These are phyloP conservation scores for Drosophila repleta DNA, from an alignment of 1,140 invertebrate genomes.

Conservation along the genomic window DNA sequence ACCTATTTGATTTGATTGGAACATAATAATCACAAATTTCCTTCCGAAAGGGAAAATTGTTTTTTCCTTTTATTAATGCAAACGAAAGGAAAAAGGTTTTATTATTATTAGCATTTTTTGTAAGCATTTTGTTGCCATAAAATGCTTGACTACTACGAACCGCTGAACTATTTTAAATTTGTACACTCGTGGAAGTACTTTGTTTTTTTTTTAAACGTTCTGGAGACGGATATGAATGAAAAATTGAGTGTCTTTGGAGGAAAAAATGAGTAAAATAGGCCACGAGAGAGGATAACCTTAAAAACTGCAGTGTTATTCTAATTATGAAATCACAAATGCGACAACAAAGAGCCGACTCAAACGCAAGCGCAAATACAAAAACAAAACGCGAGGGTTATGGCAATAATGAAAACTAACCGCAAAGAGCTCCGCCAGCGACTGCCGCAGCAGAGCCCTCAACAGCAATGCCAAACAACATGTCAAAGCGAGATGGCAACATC, in stretches of 20 bases:
- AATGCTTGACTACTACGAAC: too few species aligned
- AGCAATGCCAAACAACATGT: constrained; percentile 37
- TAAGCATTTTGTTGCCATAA: too few species aligned
- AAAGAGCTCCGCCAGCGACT: constrained; percentile 58
- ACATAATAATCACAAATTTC: constrained; percentile 64
- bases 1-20: too few species aligned
- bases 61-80: constrained; percentile 16
- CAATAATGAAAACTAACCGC: constrained; percentile 79
- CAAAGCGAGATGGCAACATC: constrained; percentile 43
- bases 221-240: constrained; percentile 61
- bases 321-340: constrained; percentile 75
- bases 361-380: constrained; percentile 33
- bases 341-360: constrained; percentile 42
- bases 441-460: constrained; percentile 12
- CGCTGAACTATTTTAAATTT: too few species aligned
- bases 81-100: too few species aligned
- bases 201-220: too few species aligned
- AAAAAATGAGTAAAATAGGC: constrained; percentile 1
- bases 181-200: too few species aligned
- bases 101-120: too few species aligned
- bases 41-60: constrained; percentile 52
- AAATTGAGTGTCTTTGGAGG: constrained; percentile 13
- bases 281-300: constrained; percentile 1
- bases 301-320: constrained; percentile 67
- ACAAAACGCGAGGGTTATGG: constrained; percentile 48